Percentiles rank a stretch among this genome's conserved stretches.
phyloP scores from a whole-genome alignment of 2,888 invertebrate species.

The Subacronicta megacephala region DNA sequence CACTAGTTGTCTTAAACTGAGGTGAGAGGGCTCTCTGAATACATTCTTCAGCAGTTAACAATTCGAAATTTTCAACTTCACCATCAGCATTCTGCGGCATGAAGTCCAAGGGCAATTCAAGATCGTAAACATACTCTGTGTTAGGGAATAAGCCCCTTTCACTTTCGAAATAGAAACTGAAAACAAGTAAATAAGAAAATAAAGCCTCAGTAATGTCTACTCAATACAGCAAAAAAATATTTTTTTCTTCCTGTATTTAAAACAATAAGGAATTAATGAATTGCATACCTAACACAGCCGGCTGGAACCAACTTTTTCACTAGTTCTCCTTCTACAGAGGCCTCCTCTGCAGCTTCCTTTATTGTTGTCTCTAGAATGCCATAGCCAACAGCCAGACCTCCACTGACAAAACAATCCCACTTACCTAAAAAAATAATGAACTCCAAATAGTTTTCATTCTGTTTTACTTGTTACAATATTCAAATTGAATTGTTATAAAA shows the following conservation, averaged over 20 bases:
- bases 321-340: slow-evolving; percentile 95
- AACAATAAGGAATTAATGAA: not conserved
- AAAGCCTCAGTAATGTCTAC: too few relatives aligned
- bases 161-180: slow-evolving; percentile 96
- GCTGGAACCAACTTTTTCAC: slow-evolving; percentile 93
- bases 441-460: too few relatives aligned
- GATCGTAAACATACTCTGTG: slow-evolving; percentile 97
- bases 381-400: slow-evolving; percentile 96
- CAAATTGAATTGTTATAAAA: too few relatives aligned
- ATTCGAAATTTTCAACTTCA: slow-evolving; percentile 97
- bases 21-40: slow-evolving; percentile 94
- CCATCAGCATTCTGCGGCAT: slow-evolving; percentile 98
- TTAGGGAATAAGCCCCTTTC: slow-evolving; percentile 98
- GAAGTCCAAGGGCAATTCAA: slow-evolving; percentile 97
- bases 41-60: slow-evolving; percentile 95
- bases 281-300: slow-evolving; percentile 94
- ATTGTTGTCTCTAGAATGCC: slow-evolving; percentile 96
- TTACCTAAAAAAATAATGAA: slow-evolving; percentile 87
- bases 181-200: slow-evolving; percentile 55
- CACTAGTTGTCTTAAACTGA: slow-evolving; percentile 98
- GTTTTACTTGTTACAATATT: too few relatives aligned
- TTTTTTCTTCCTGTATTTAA: too few relatives aligned
- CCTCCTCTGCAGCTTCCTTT: slow-evolving; percentile 98
- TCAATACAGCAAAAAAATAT: too few relatives aligned
- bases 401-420: slow-evolving; percentile 98